Evolutionary conservation across 2,113 vertebrate genomes (phyloP), one percentile per base, ranked within the genome.

Genomic region (Capreolus pygargus): DNA sequence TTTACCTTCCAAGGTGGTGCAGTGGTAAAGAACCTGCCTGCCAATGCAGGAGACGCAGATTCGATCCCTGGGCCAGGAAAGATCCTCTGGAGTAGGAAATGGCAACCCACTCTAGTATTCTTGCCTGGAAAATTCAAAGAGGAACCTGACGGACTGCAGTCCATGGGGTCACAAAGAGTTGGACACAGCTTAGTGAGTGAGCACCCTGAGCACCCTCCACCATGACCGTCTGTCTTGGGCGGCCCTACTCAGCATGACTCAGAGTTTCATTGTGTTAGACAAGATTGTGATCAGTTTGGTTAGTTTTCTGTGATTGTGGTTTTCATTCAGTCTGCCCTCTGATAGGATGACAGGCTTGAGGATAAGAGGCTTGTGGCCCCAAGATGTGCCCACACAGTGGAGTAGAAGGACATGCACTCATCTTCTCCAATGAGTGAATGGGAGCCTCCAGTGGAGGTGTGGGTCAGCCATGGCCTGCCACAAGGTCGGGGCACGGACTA

Each of bases 71-170:
- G 21, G 70, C 23, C 23, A 76, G 6, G 39, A 76, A 76, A 76
- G 6, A 76, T 43, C 70, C 6, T 23, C 36, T 76, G 70, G 70
- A 76, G 70, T 3, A 43, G 36, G 23, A 27, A 43, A 76, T 14
- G 36, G 36, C 70, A 43, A 25, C 12, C 70, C 36, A 14, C 36
- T 27, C 70, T 27, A 27, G 23, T 27, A 76, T 43, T 76, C 23
- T 76, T 76, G 12, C 36, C 70, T 43, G 11, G 36, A 76, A 12
- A 76, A 76, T 43, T 27, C 36, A 14, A 27, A 27, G 23, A 76
- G 36, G 6, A 43, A 11, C 23, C 36, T 76, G 21, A 27, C 0
- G 5, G 12, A 39, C 70, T 76, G 12, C 23, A 43, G 70, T 25
- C 70, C 70, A 14, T 25, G 21, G 36, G 70, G 21, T 74, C 70